A percentile compares a stretch with the other conserved stretches of the same genome.
These are phyloP conservation scores for Aphidius ervi DNA, from an alignment of 1,140 invertebrate species.

Conservation along the genomic window DNA sequence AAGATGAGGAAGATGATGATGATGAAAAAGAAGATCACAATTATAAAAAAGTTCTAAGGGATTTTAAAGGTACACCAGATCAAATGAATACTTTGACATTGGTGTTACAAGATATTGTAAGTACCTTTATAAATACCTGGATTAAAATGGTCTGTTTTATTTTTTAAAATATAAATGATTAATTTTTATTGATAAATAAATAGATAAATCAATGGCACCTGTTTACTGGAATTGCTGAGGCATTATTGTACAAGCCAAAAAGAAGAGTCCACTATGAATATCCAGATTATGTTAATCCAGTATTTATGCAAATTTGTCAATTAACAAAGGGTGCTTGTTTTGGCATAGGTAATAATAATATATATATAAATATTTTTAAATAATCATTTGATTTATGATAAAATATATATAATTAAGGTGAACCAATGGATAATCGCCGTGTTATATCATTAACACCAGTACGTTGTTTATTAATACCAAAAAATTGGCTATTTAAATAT, in stretches of 20 bases:
- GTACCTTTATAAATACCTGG: too few species aligned
- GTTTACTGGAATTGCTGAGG: constrained; percentile 38
- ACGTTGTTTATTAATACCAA: constrained; percentile 59
- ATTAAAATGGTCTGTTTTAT: too few species aligned
- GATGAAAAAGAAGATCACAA: too few species aligned
- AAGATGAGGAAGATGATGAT: too few species aligned
- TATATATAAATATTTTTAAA: background rate
- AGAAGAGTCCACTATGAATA: constrained; percentile 29
- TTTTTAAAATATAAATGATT: background rate
- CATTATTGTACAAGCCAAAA: constrained; percentile 38
- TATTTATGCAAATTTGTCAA: constrained; percentile 45
- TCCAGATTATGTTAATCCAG: constrained; percentile 32
- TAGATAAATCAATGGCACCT: constrained; percentile 43
- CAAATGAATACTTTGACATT: too few species aligned
- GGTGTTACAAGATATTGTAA: too few species aligned
- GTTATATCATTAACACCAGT: constrained; percentile 56
- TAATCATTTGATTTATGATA: constrained; percentile 1
- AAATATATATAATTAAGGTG: constrained; percentile 51
- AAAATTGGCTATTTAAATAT: constrained; percentile 59
- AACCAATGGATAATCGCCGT: constrained; percentile 58
- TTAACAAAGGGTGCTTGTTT: constrained; percentile 44
- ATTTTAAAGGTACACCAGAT: too few species aligned
- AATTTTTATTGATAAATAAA: background rate
- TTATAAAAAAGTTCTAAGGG: too few species aligned
- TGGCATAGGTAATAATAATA: constrained; percentile 35